phyloP scores from a whole-genome alignment of 2,888 invertebrate genomes.

The Lapara coniferarum region DNA sequence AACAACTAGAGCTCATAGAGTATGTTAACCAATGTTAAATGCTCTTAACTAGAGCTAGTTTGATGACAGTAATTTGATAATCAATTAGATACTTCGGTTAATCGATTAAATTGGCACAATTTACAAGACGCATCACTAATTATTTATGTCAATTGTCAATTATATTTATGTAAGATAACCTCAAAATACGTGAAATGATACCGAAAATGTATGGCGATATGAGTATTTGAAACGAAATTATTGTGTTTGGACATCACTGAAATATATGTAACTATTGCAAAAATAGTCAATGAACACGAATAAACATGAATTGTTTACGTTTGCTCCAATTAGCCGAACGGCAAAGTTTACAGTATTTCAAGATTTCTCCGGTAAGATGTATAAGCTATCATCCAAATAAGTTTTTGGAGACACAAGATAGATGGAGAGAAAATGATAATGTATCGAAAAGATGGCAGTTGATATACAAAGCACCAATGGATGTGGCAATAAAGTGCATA shows the following conservation, averaged over 20 bases:
- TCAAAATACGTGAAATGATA: background rate
- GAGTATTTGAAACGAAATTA: background rate
- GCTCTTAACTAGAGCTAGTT: too few relatives aligned
- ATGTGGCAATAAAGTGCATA: slow-evolving; percentile 56
- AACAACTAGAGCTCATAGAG: too few relatives aligned
- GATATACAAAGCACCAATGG: slow-evolving; percentile 78
- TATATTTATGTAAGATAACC: background rate
- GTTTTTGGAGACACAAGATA: slow-evolving; percentile 64
- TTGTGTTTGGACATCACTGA: background rate
- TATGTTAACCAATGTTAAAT: too few relatives aligned
- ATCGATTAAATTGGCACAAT: too few relatives aligned
- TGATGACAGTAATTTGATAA: too few relatives aligned
- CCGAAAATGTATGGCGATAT: background rate
- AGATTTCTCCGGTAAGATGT: slow-evolving; percentile 48
- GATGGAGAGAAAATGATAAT: slow-evolving; percentile 65
- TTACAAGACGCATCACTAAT: too few relatives aligned
- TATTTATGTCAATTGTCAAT: background rate
- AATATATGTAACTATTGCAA: background rate
- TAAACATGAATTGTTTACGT: slow-evolving; percentile 58
- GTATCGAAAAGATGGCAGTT: slow-evolving; percentile 65
- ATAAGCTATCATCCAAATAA: slow-evolving; percentile 60
- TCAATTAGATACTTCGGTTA: too few relatives aligned
- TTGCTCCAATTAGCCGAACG: slow-evolving; percentile 47
- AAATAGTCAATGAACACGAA: slow-evolving; percentile 30
- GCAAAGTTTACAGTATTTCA: slow-evolving; percentile 43